Evolutionary conservation across 2,113 vertebrate species (phyloP).

Genomic region (Triplophysa rosa): DNA sequence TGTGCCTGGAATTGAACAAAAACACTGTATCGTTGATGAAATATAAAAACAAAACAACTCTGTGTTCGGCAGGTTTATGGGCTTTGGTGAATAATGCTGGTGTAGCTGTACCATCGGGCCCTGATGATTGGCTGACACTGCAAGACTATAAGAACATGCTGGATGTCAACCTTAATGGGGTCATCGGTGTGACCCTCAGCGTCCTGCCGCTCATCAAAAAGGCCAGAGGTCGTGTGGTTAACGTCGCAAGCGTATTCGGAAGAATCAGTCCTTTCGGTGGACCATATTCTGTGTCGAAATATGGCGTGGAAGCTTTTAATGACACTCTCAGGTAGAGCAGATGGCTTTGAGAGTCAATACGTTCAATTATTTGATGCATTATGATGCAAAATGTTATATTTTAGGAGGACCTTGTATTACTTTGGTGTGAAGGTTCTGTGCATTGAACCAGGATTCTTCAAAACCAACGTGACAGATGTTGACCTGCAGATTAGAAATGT

Average conservation of each 20-base stretch:
- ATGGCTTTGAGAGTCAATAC: too few relatives aligned
- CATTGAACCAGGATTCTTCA: slow-evolving; percentile 80
- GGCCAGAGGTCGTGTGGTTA: slow-evolving; percentile 77
- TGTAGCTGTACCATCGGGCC: slow-evolving; percentile 68
- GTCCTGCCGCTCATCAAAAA: slow-evolving; percentile 83
- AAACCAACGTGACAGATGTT: slow-evolving; percentile 65
- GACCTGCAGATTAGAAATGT: slow-evolving; percentile 57
- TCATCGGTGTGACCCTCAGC: slow-evolving; percentile 80
- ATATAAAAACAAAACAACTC: neutral
- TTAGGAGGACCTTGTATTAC: slow-evolving; percentile 72
- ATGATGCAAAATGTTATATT: neutral
- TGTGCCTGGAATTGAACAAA: neutral
- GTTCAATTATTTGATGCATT: neutral
- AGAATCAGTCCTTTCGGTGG: slow-evolving; percentile 70
- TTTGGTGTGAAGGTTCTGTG: slow-evolving; percentile 83
- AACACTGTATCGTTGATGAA: neutral
- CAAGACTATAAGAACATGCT: slow-evolving; percentile 78
- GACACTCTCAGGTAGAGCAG: slow-evolving; percentile 73
- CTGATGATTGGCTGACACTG: slow-evolving; percentile 75
- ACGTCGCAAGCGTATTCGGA: slow-evolving; percentile 77
- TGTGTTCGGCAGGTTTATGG: slow-evolving; percentile 72
- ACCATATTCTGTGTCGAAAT: slow-evolving; percentile 77
- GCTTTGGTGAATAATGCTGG: slow-evolving; percentile 82
- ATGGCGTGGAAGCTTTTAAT: slow-evolving; percentile 79
- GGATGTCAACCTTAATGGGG: slow-evolving; percentile 76